Evolutionary conservation across 2,888 invertebrate species (phyloP).

Genomic region (Cacoxenus indagator): DNA sequence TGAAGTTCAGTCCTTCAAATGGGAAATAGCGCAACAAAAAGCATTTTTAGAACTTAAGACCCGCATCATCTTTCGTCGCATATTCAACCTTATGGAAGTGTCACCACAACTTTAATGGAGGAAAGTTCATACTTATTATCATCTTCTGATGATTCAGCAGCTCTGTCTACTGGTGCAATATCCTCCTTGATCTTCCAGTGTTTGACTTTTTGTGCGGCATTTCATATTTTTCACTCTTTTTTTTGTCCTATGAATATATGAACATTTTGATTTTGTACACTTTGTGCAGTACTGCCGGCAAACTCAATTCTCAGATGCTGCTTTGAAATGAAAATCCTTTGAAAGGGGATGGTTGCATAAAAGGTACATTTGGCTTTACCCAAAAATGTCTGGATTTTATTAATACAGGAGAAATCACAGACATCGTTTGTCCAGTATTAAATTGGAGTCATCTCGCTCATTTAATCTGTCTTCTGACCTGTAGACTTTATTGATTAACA

Average conservation of each 20-base stretch:
- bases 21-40: neutral
- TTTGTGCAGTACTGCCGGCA: too few species aligned
- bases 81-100: neutral
- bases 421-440: neutral
- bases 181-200: too few species aligned
- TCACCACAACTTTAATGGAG: neutral
- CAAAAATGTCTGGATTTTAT: neutral
- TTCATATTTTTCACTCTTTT: too few species aligned
- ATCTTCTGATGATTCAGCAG: too few species aligned
- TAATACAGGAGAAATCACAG: neutral
- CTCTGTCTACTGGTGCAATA: too few species aligned
- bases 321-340: too few species aligned
- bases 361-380: neutral
- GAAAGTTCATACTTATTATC: neutral
- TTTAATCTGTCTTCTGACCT: constrained; percentile 22
- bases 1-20: neutral
- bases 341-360: too few species aligned
- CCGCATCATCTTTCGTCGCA: neutral
- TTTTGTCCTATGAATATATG: too few species aligned
- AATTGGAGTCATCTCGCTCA: neutral
- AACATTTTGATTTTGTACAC: too few species aligned
- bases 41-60: neutral
- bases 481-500: constrained; percentile 53
- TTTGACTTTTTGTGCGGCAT: too few species aligned
- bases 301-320: too few species aligned